Conservation (phyloP, 2,888 invertebrate species). For the Seladonia tumulorum region DNA sequence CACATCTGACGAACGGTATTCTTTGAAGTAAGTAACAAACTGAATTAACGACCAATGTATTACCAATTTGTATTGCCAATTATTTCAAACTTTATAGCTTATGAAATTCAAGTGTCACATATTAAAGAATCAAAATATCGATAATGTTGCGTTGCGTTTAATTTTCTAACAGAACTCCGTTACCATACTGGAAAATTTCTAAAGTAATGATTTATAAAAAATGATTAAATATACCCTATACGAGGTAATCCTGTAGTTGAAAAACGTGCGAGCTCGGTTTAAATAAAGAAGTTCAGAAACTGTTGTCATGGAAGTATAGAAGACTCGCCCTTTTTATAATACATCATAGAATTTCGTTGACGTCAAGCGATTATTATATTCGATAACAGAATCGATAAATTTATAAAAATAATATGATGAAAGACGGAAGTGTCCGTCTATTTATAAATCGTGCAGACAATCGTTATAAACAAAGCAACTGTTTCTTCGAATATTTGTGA, state of each 20-base stretch:
- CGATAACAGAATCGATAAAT: conserved; percentile 9
- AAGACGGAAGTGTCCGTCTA: conserved; percentile 26
- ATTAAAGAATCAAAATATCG: neutral
- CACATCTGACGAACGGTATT: neutral
- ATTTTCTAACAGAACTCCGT: neutral
- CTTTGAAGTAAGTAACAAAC: neutral
- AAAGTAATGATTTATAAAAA: neutral
- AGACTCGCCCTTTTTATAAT: neutral
- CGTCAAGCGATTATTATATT: conserved; percentile 47
- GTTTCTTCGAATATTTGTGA: neutral
- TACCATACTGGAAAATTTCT: neutral
- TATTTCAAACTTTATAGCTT: neutral
- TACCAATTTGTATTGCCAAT: neutral
- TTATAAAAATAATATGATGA: conserved; percentile 21
- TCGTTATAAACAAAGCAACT: neutral
- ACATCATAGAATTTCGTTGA: conserved; percentile 34
- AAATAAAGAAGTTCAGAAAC: conserved; percentile 50
- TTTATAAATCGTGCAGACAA: conserved; percentile 3
- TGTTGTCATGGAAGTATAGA: conserved; percentile 27
- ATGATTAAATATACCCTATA: conserved; percentile 25
- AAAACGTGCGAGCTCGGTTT: conserved; percentile 17
- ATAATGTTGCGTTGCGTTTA: neutral
- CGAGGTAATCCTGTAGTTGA: conserved; percentile 25
- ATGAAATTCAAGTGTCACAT: neutral
- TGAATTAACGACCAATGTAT: too few relatives aligned